Base-by-base conservation (phyloP, 1,140 invertebrate genomes). In the Procambarus virginalis region DNA sequence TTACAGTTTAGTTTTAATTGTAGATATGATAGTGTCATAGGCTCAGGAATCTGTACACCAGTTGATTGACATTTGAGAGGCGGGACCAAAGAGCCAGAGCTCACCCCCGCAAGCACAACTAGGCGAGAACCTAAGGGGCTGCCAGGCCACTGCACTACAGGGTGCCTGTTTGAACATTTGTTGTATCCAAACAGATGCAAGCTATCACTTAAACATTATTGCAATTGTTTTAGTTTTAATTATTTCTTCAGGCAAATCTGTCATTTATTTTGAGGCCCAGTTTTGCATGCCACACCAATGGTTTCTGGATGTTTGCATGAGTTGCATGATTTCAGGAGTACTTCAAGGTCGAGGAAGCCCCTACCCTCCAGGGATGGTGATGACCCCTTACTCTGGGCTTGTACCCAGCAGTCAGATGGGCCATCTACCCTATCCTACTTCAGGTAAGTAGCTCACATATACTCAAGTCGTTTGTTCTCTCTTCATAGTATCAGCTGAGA, bases 321-420 rank as follows among this genome's bases (percentile, higher is more conserved):
- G 48, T 49, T 80, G 77, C 77, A 86, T 86, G 85, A 86, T 80
- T 86, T 79, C 77, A 86, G 85, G 85, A 75, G 22, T 86, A 51
- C 76, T 86, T 55, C 85, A 76, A 34, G 84, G 58, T 48, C 86
- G 77, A 51, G 86, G 86, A 55, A 68, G 68, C 48, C 68, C 77
- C 4, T 75, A 81, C 22, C 68, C 79, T 78, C 55, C 77, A 64
- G 86, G 78, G n/a, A 81, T 81, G 86, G 79, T 88, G 46, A 73
- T 86, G 68, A 70, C 60, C 48, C 8, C 68, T 70, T 73, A 49
- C 48, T 22, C 68, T 68, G 60, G 78, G 78, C 78, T 80, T 58
- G 9, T 51, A 80, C 78, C 78, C 78, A 80, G 78, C 78, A 80
- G 78, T 80, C 78, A 80, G 78, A n/a, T 46, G 9, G 78, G 78